Evolutionary conservation across 2,797 vertebrate genomes (phyloP).

Genomic region (Erpetoichthys calabaricus): DNA sequence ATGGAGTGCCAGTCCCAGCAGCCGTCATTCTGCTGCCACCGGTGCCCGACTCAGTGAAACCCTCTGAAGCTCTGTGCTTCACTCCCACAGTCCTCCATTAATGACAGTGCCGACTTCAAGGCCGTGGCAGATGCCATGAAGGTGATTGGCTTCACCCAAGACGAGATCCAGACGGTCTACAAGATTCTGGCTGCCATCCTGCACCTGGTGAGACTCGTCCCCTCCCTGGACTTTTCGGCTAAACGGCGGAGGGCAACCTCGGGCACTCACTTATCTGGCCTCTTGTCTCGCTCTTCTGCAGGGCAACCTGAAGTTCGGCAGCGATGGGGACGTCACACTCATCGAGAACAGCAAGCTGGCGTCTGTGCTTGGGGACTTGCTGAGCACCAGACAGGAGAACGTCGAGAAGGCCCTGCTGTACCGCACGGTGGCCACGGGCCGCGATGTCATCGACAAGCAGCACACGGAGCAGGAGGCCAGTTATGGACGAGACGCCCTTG

Average conservation of each 20-base stretch:
- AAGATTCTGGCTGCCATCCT: slow-evolving; percentile 87
- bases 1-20: too few species aligned
- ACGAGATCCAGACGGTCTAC: slow-evolving; percentile 88
- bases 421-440: slow-evolving; percentile 86
- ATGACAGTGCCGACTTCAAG: slow-evolving; percentile 79
- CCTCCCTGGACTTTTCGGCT: not conserved
- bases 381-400: slow-evolving; percentile 71
- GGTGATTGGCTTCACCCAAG: slow-evolving; percentile 85
- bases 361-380: slow-evolving; percentile 61
- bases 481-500: slow-evolving; percentile 86
- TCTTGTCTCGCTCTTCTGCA: slow-evolving; percentile 22
- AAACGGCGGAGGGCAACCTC: not conserved
- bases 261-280: not conserved
- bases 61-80: slow-evolving; percentile 3
- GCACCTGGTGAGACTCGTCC: slow-evolving; percentile 63
- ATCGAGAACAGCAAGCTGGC: slow-evolving; percentile 75
- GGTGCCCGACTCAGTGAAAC: not conserved
- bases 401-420: slow-evolving; percentile 87
- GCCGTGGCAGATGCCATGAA: slow-evolving; percentile 93
- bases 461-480: slow-evolving; percentile 82
- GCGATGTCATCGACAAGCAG: slow-evolving; percentile 91
- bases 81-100: slow-evolving; percentile 66
- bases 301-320: slow-evolving; percentile 80
- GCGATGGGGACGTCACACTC: slow-evolving; percentile 73
- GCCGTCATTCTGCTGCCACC: not conserved